phyloP scores from a whole-genome alignment of 2,888 invertebrate genomes.

The Chirona hameri region DNA sequence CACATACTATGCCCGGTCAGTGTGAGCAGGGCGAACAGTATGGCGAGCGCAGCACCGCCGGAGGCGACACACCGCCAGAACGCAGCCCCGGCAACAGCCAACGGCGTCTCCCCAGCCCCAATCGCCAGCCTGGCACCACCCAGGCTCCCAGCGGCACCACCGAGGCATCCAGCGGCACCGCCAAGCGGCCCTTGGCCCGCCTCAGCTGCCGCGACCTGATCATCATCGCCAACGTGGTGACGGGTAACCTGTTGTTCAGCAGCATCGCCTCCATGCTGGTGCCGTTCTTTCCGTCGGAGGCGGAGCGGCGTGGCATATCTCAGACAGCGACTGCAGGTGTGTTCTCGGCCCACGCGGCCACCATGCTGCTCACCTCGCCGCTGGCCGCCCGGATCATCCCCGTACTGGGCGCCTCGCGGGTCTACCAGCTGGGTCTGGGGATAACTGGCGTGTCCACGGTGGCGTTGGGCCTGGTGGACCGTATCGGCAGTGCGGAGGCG shows the following conservation, averaged over 20 bases:
- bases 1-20: too few relatives aligned
- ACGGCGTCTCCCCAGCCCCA: too few relatives aligned
- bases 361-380: not conserved
- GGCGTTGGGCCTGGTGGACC: not conserved
- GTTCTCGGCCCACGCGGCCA: not conserved
- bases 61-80: too few relatives aligned
- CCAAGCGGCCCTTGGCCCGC: too few relatives aligned
- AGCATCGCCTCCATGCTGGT: not conserved
- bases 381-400: not conserved
- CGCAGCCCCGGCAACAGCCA: too few relatives aligned
- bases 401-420: not conserved
- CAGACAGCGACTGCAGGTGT: not conserved
- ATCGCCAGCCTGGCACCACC: too few relatives aligned
- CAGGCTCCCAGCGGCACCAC: too few relatives aligned
- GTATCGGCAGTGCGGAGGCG: not conserved
- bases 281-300: conserved; percentile 3
- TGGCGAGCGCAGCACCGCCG: too few relatives aligned
- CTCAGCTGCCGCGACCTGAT: not conserved
- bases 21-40: too few relatives aligned
- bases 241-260: not conserved
- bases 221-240: not conserved
- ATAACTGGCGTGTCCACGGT: not conserved
- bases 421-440: not conserved
- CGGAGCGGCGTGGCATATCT: not conserved
- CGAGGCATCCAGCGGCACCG: too few relatives aligned